These are phyloP conservation scores for Apodemia mormo DNA, from an alignment of 2,888 invertebrate genomes.

Conservation along the genomic window DNA sequence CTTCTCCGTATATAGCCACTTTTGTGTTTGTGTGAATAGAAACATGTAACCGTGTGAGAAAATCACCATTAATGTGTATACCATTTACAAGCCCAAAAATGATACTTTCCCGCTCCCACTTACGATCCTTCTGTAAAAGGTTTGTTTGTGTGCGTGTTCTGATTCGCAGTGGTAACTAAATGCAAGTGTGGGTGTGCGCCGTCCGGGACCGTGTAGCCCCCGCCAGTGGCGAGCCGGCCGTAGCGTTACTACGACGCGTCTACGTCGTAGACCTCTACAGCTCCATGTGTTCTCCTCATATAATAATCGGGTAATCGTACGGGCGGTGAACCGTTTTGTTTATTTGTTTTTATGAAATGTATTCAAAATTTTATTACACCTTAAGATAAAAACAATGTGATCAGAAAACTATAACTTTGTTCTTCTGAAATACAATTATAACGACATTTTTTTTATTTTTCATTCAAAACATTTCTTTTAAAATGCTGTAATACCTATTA, in stretches of 20 bases:
- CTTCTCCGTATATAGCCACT: constrained; percentile 55
- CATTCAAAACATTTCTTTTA: constrained; percentile 28
- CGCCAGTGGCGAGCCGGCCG: constrained; percentile 74
- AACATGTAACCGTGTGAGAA: constrained; percentile 55
- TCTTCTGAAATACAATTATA: no score
- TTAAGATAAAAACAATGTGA: constrained; percentile 50
- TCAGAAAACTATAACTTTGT: constrained; percentile 30
- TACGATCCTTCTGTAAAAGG: constrained; percentile 55
- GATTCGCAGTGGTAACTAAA: constrained; percentile 51
- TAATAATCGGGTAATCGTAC: constrained; percentile 48
- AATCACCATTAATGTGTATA: constrained; percentile 69
- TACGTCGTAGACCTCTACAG: constrained; percentile 57
- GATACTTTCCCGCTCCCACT: constrained; percentile 72
- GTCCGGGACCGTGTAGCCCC: constrained; percentile 77
- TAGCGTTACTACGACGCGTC: constrained; percentile 68
- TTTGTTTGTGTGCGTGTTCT: constrained; percentile 54
- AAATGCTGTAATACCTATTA: constrained; percentile 43
- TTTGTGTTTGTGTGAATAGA: constrained; percentile 62
- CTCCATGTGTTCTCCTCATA: constrained; percentile 44
- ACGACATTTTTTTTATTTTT: no score
- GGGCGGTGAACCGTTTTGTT: constrained; percentile 62
- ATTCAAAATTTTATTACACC: constrained; percentile 66
- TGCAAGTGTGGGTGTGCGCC: constrained; percentile 62
- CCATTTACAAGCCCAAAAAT: constrained; percentile 76
- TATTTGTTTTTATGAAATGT: constrained; percentile 67